Evolutionary conservation across 2,888 invertebrate genomes (phyloP).

Genomic region (Epiperipatus broadwayi): DNA sequence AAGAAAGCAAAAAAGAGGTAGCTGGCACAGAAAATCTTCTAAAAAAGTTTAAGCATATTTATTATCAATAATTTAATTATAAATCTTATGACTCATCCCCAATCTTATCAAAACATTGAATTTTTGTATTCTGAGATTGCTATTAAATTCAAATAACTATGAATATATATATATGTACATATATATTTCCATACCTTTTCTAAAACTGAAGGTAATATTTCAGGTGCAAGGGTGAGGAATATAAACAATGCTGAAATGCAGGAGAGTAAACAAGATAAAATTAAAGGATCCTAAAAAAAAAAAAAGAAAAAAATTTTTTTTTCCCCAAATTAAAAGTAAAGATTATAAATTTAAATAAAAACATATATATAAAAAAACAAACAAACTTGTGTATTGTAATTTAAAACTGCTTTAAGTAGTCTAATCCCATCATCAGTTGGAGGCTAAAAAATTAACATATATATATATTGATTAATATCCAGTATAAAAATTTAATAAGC

Average conservation of each 20-base stretch:
- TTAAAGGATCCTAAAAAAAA: slow-evolving; percentile 43
- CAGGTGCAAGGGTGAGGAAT: slow-evolving; percentile 68
- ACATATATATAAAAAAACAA: no score
- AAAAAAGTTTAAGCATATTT: no score
- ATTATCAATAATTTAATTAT: no score
- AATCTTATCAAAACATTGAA: no score
- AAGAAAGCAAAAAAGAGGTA: no score
- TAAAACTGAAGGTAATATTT: slow-evolving; percentile 52
- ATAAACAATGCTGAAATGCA: slow-evolving; percentile 79
- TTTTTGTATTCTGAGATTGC: no score
- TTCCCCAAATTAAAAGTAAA: neutral
- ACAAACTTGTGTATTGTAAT: slow-evolving; percentile 41
- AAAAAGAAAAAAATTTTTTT: slow-evolving; percentile 7
- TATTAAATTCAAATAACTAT: no score
- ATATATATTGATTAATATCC: no score
- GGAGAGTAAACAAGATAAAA: slow-evolving; percentile 63
- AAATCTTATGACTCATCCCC: no score
- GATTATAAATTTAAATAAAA: neutral
- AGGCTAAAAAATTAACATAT: no score
- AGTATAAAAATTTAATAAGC: neutral
- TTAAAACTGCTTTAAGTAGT: slow-evolving; percentile 55
- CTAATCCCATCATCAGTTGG: slow-evolving; percentile 51
- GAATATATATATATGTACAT: no score
- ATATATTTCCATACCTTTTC: slow-evolving; percentile 38
- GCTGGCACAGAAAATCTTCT: no score